Evolutionary conservation across 2,113 vertebrate species (phyloP), one percentile per base, ranked within the genome.

Genomic region (Nestor notabilis): DNA sequence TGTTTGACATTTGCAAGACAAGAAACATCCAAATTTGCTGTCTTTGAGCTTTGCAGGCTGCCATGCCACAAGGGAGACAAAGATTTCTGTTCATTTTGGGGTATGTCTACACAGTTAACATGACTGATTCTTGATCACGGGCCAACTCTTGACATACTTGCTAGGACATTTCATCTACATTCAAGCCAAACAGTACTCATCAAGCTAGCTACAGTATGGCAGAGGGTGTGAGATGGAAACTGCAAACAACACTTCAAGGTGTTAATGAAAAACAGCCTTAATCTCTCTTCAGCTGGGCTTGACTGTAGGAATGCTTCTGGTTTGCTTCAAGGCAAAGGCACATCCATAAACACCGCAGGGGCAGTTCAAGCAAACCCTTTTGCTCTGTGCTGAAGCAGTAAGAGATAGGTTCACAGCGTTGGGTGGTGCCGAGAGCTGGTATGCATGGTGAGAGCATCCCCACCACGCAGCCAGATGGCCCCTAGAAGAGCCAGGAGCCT

Each of bases 401-500:
- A 90, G 74, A 74, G 47, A 76, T 1, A 5, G 52, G 78, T 61
- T 85, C 16, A 47, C 8, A 3, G 37, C 20, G 39, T 4, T 7
- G 1, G 27, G 56, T 2, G 15, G 33, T 25, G 12, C 47, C 0
- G 1, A 68, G 31, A 83, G 52, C 37, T 1, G 9, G 25, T 24
- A 55, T 0, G 2, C 4, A 0, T 1, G 11, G 11, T 0, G 1
- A 80, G 4, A 77, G n/a, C 83, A 61, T 56, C 46, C 52, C 44
- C 43, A 43, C 19, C 47, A 37, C 39, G 14, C 28, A n/a, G 47
- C 17, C 61, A n/a, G 17, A 7, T 1, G 3, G 29, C 49, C 72
- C 0, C 0, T 6, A 29, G 58, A 53, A 87, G 9, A 90, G 35
- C 29, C 1, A 6, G 85, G 35, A 87, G 21, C 19, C 0, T 0